Evolutionary conservation across 2,888 invertebrate species (phyloP), one percentile per base, ranked within the genome.

Genomic region (Trachelus tabidus): DNA sequence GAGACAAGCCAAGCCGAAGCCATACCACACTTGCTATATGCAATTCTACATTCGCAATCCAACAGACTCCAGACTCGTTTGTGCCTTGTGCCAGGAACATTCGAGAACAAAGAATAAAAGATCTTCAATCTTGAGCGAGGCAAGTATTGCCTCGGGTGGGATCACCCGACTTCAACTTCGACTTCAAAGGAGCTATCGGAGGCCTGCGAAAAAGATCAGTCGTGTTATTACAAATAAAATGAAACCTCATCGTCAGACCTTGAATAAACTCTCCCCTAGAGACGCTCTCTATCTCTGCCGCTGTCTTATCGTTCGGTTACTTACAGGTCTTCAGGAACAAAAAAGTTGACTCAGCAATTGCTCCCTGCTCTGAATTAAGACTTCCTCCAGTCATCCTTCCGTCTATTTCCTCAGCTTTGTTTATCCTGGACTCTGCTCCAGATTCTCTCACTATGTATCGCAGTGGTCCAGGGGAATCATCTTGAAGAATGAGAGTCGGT

Each of bases 401-500:
- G 23, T 56, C 56, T 56, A 23, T 56, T 56, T 23, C 9, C 56
- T 56, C 56, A 23, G 0, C 23, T 56, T 56, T 0, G 23, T 23
- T 56, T 56, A 56, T 23, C 56, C 56, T 9, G 56, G 56, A 56
- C 9, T 76, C 23, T 9, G 73, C 75, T 76, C 76, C 74, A 78
- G 78, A 74, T 74, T 74, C 56, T 74, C 15, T 69, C 15, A 23
- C 23, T 9, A 9, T 9, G 6, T 56, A 9, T 0, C 9, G 56
- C 23, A 23, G 23, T 23, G 56, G 23, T 56, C 23, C 56, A 56
- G 23, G 9, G 2, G 23, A 9, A 56, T 23, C 23, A 23, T 56
- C 56, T 56, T 56, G 23, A 9, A 56, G 23, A 56, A 12, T 4
- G 71, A 71, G 76, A 78, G 56, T 78, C 75, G 31, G 75, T 75